Conservation (phyloP, 2,888 invertebrate genomes). For the Prenolepis imparis region DNA sequence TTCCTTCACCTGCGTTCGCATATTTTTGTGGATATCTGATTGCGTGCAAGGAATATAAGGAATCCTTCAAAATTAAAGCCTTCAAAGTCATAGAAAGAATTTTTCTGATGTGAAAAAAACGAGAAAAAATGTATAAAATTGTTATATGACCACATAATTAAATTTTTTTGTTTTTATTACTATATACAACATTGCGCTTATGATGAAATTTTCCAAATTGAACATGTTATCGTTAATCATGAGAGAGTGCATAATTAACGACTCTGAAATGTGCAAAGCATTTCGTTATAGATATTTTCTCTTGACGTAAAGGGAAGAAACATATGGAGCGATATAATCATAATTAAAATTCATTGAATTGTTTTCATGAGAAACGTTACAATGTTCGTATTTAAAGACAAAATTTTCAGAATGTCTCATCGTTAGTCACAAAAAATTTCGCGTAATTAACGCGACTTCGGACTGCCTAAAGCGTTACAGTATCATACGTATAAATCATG, state of each 20-base stretch:
- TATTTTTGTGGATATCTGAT: neutral
- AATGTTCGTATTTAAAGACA: neutral
- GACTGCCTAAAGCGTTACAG: neutral
- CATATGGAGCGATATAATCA: neutral
- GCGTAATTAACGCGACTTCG: neutral
- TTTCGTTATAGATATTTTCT: neutral
- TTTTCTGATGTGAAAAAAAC: neutral
- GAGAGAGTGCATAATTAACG: conserved; percentile 4
- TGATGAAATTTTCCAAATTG: neutral
- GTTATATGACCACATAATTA: neutral
- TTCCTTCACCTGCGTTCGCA: neutral
- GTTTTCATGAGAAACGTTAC: neutral
- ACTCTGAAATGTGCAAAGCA: neutral
- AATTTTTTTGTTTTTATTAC: neutral
- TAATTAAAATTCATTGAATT: neutral
- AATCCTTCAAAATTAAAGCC: neutral
- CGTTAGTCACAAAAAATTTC: neutral
- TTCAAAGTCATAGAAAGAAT: neutral
- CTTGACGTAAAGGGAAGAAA: neutral
- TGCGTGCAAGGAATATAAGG: conserved; percentile 5
- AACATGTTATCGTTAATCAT: neutral
- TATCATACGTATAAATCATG: neutral
- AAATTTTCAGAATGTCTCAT: neutral
- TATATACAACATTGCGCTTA: neutral
- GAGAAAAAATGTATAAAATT: neutral